These are phyloP conservation scores for Erythrolamprus reginae DNA, from an alignment of 2,113 vertebrate genomes.

Conservation along the genomic window DNA sequence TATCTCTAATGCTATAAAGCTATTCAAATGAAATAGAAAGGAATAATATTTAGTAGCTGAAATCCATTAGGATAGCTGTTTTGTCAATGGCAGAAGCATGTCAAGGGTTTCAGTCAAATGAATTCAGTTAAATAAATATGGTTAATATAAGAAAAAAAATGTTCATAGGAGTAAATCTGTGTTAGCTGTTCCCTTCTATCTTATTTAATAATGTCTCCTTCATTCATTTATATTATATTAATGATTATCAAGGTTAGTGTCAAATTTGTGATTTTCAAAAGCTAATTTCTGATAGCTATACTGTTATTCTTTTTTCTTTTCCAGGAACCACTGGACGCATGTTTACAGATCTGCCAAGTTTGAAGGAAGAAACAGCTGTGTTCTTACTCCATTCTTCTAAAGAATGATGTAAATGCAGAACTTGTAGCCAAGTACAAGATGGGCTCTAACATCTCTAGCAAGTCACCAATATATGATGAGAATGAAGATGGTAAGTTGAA, in stretches of 20 bases:
- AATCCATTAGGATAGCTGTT: background rate
- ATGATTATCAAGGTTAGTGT: background rate
- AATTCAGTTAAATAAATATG: too few species aligned
- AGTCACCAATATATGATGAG: constrained; percentile 67
- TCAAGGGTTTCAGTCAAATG: background rate
- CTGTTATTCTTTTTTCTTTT: background rate
- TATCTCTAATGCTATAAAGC: background rate
- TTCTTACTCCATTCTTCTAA: background rate
- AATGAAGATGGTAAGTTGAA: constrained; percentile 81
- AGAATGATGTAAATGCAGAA: constrained; percentile 17
- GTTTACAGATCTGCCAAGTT: background rate
- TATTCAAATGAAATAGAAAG: background rate
- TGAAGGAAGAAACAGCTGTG: rapidly evolving
- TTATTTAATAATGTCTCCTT: background rate
- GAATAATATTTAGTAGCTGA: background rate
- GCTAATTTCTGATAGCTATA: background rate
- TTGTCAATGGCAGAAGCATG: background rate
- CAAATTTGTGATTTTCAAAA: background rate
- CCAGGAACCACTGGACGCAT: constrained; percentile 9
- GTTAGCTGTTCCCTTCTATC: background rate
- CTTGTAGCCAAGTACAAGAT: constrained; percentile 61
- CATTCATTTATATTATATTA: background rate
- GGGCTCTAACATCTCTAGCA: constrained; percentile 91
- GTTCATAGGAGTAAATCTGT: background rate
- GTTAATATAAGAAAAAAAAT: background rate